phyloP scores from a whole-genome alignment of 2,113 vertebrate genomes.

The Passer domesticus region DNA sequence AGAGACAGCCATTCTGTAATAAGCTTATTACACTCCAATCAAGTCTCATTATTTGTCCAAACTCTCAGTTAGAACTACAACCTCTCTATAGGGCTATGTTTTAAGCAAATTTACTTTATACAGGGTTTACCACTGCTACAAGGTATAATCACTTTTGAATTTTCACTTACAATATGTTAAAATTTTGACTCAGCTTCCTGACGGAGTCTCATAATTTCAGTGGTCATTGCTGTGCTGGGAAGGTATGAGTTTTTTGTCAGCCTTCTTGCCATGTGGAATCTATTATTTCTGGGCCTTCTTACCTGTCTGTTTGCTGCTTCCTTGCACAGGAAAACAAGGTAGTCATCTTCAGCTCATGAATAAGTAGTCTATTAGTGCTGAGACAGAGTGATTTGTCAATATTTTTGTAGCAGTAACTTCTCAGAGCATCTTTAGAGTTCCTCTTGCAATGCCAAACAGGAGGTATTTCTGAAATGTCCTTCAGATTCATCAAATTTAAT shows the following conservation, averaged over 20 bases:
- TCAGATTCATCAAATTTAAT: neutral
- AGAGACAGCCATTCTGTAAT: neutral
- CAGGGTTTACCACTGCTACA: neutral
- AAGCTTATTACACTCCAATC: neutral
- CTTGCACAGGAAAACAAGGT: neutral
- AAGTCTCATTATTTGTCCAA: neutral
- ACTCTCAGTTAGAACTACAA: neutral
- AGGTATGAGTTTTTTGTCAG: neutral
- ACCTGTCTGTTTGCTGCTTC: neutral
- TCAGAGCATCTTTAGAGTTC: neutral
- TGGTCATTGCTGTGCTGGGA: neutral
- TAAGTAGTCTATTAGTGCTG: neutral
- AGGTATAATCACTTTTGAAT: neutral
- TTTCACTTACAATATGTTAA: neutral
- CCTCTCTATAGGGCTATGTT: fast-evolving
- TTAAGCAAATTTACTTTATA: neutral
- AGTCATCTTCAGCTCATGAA: conserved; percentile 18
- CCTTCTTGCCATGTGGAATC: neutral
- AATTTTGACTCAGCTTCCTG: neutral
- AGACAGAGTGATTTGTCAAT: conserved; percentile 14
- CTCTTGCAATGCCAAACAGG: neutral
- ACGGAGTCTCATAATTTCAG: neutral
- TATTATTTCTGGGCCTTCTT: neutral
- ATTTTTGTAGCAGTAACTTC: neutral
- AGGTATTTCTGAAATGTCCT: neutral